These are phyloP conservation scores for Chaetorhynchus papuensis DNA, from an alignment of 2,113 vertebrate species.

Conservation along the genomic window DNA sequence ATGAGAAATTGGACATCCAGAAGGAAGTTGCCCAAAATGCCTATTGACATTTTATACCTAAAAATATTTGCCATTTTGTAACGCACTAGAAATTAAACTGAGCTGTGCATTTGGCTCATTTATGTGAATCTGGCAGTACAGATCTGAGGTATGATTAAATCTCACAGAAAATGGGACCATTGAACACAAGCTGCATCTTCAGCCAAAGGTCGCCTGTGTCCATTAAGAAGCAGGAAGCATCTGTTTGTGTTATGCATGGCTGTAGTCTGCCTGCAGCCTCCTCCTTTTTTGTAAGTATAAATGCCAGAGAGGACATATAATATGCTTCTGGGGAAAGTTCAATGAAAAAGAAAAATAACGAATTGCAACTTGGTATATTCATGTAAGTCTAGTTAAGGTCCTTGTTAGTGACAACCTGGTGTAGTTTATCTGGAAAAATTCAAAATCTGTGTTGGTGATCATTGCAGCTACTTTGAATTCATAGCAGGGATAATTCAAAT, in stretches of 20 bases:
- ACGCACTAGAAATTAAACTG: conserved; percentile 14
- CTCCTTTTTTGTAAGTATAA: neutral
- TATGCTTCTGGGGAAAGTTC: neutral
- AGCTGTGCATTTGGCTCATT: neutral
- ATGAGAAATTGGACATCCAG: neutral
- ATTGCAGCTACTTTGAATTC: neutral
- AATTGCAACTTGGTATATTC: neutral
- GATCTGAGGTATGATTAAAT: conserved; percentile 33
- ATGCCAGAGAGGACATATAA: conserved; percentile 11
- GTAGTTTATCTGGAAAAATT: neutral
- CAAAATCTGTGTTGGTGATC: neutral
- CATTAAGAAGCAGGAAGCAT: conserved; percentile 57
- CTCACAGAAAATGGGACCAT: conserved; percentile 20
- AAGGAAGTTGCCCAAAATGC: conserved; percentile 28
- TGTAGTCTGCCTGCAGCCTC: conserved; percentile 27
- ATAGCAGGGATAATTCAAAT: neutral
- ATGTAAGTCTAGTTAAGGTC: neutral
- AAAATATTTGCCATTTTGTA: conserved; percentile 38
- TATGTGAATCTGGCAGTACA: conserved; percentile 10
- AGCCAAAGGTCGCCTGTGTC: conserved; percentile 27
- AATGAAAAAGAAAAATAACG: neutral
- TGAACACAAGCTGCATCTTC: conserved; percentile 26
- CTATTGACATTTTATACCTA: conserved; percentile 47
- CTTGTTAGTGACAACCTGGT: neutral
- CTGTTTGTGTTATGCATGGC: conserved; percentile 31